Conservation (phyloP, 2,888 invertebrate species). For the Listrodromus nycthemerus region DNA sequence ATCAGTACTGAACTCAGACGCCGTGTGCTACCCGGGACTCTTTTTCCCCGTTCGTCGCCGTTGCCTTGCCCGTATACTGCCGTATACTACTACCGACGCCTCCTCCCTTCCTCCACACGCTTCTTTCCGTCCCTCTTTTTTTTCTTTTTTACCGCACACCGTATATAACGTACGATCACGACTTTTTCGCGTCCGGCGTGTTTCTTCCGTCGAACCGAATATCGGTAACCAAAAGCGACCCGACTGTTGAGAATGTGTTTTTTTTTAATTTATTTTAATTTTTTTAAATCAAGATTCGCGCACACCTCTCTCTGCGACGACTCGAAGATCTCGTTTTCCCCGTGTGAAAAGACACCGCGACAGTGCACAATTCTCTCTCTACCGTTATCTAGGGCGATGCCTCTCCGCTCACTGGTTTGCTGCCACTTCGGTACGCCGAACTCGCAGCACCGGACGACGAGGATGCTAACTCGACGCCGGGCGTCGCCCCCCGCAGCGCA, state of each 20-base stretch:
- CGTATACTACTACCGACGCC: conserved; percentile 57
- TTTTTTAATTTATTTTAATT: conserved; percentile 17
- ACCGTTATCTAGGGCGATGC: conserved; percentile 84
- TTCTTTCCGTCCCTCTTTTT: conserved; percentile 14
- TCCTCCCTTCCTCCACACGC: conserved; percentile 31
- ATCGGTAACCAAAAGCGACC: no score
- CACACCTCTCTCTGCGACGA: conserved; percentile 28
- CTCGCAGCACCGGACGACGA: conserved; percentile 51
- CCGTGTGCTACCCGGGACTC: conserved; percentile 60
- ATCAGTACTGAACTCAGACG: conserved; percentile 42
- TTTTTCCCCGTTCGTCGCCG: conserved; percentile 56
- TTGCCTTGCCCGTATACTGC: conserved; percentile 55
- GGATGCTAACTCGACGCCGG: conserved; percentile 67
- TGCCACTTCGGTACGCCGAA: conserved; percentile 64
- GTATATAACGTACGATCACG: not conserved
- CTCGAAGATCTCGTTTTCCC: conserved; percentile 60
- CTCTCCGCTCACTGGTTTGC: conserved; percentile 78
- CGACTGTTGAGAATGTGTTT: not conserved
- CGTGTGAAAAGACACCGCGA: conserved; percentile 73
- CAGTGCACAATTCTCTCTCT: conserved; percentile 78
- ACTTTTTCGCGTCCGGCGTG: conserved; percentile 38
- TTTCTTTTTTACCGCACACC: not conserved
- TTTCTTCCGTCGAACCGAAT: conserved; percentile 9
- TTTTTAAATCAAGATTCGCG: conserved; percentile 14
- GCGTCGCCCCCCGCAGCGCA: conserved; percentile 60